Conservation (phyloP, 1,140 invertebrate genomes). For the Microplitis mediator region DNA sequence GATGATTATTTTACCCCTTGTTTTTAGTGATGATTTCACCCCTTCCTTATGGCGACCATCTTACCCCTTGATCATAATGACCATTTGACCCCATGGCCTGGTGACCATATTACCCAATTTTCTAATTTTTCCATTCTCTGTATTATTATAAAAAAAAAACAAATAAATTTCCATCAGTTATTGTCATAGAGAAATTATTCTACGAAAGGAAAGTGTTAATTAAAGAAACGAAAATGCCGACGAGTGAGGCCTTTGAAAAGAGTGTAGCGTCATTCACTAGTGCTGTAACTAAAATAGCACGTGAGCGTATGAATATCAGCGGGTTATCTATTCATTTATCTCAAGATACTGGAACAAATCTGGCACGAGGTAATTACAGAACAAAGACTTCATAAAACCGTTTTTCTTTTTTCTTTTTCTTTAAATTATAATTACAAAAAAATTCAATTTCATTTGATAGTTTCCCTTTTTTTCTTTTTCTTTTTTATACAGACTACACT, state of each 20-base stretch:
- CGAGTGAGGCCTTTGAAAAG: slow-evolving; percentile 61
- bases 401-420: too few relatives aligned
- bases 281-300: slow-evolving; percentile 65
- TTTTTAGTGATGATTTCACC: too few relatives aligned
- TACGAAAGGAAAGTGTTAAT: slow-evolving; percentile 33
- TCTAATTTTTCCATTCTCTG: not conserved
- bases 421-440: not conserved
- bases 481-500: slow-evolving; percentile 66
- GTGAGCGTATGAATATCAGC: slow-evolving; percentile 67
- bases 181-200: slow-evolving; percentile 48
- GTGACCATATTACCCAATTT: too few relatives aligned
- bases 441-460: slow-evolving; percentile 13
- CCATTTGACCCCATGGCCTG: too few relatives aligned
- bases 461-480: slow-evolving; percentile 12
- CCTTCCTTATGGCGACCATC: too few relatives aligned
- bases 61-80: too few relatives aligned
- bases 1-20: too few relatives aligned
- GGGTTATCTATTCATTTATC: slow-evolving; percentile 70
- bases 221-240: slow-evolving; percentile 27
- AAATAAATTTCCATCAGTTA: slow-evolving; percentile 35
- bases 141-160: not conserved
- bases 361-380: slow-evolving; percentile 67
- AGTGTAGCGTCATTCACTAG: slow-evolving; percentile 66
- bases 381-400: not conserved
- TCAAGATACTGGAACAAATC: slow-evolving; percentile 67